phyloP scores from a whole-genome alignment of 2,888 invertebrate genomes.

The Dolichomitus sp. region DNA sequence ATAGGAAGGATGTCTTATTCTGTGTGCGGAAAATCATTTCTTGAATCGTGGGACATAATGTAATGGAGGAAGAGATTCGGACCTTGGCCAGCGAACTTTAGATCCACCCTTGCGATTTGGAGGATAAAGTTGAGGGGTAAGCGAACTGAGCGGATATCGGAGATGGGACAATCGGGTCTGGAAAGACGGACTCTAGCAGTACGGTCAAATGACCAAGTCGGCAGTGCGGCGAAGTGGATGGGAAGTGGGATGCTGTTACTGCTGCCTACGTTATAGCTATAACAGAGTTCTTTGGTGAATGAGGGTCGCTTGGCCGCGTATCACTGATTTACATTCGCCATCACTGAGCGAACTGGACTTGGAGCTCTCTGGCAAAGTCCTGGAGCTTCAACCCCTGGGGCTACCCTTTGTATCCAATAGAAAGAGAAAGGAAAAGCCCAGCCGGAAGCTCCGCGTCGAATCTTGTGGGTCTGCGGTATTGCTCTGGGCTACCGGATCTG shows the following conservation, averaged over 20 bases:
- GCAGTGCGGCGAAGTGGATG: slow-evolving; percentile 58
- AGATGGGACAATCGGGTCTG: slow-evolving; percentile 67
- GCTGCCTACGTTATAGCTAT: slow-evolving; percentile 52
- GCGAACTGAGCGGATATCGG: slow-evolving; percentile 64
- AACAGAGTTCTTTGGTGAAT: slow-evolving; percentile 67
- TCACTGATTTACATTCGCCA: slow-evolving; percentile 74
- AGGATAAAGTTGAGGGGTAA: slow-evolving; percentile 54
- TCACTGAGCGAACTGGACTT: slow-evolving; percentile 61
- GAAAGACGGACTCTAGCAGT: slow-evolving; percentile 57
- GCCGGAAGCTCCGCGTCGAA: slow-evolving; percentile 65
- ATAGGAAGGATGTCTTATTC: slow-evolving; percentile 17
- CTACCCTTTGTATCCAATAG: slow-evolving; percentile 61
- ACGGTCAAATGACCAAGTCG: slow-evolving; percentile 69
- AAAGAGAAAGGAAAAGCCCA: slow-evolving; percentile 30
- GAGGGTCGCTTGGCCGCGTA: slow-evolving; percentile 70
- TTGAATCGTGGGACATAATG: slow-evolving; percentile 48
- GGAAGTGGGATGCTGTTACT: slow-evolving; percentile 43
- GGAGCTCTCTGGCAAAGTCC: slow-evolving; percentile 57
- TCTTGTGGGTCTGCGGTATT: slow-evolving; percentile 67
- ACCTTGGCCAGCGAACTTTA: slow-evolving; percentile 54
- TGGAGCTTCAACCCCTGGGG: slow-evolving; percentile 56
- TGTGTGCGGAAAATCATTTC: slow-evolving; percentile 51
- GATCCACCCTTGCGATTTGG: slow-evolving; percentile 60
- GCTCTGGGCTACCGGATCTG: slow-evolving; percentile 66
- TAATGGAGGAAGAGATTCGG: slow-evolving; percentile 63